A percentile compares a stretch with the other conserved stretches of the same genome.
Evolutionary conservation across 2,797 vertebrate genomes (phyloP).

Genomic region (Falco naumanni): DNA sequence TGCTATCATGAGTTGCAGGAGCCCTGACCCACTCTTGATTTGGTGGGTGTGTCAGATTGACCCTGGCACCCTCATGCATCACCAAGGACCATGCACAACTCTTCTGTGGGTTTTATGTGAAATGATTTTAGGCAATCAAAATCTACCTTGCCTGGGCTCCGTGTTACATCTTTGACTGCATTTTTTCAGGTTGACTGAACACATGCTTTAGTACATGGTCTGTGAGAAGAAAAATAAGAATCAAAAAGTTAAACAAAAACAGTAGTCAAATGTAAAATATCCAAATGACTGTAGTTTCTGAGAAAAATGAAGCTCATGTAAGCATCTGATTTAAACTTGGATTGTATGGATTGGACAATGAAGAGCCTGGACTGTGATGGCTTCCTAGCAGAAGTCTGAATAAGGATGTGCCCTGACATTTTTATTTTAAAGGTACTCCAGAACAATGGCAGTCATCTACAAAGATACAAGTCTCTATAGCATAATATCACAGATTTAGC

Average conservation of each 20-base stretch:
- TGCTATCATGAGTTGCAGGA: not conserved
- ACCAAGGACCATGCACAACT: not conserved
- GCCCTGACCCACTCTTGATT: not conserved
- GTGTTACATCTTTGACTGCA: not conserved
- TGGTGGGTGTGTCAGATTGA: not conserved
- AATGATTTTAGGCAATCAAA: not conserved
- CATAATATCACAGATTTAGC: slow-evolving; percentile 25
- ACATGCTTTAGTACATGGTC: not conserved
- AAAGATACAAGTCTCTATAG: slow-evolving; percentile 10
- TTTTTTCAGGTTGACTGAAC: not conserved
- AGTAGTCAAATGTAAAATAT: not conserved
- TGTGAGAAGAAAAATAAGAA: not conserved
- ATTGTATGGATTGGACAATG: not conserved
- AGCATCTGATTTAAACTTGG: not conserved
- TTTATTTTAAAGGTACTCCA: not conserved
- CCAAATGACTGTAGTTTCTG: not conserved
- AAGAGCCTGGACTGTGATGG: not conserved
- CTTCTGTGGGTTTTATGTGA: not conserved
- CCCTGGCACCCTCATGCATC: not conserved
- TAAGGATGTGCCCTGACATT: not conserved
- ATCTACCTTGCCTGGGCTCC: not conserved
- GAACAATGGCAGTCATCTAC: not conserved
- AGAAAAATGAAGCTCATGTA: not conserved
- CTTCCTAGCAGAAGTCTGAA: not conserved
- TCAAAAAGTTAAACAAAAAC: not conserved